Conservation (phyloP, 1,140 invertebrate species). For the Rhagoletis zephyria region DNA sequence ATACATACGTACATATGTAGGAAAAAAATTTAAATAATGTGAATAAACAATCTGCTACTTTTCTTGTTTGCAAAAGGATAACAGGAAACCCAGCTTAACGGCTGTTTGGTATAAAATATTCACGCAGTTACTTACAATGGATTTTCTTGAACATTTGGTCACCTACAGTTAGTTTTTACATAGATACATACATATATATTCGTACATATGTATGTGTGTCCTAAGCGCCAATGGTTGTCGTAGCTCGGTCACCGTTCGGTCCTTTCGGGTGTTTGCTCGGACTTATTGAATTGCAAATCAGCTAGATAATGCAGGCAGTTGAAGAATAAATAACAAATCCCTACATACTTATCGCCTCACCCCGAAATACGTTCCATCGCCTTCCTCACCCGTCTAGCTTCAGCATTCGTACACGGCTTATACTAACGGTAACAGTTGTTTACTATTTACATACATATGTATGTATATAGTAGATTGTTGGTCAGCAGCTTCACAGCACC, state of each 20-base stretch:
- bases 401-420: background rate
- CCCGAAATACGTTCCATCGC: background rate
- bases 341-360: slow-evolving; percentile 2
- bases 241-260: background rate
- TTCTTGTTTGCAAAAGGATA: background rate
- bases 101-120: slow-evolving; percentile 12
- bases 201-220: background rate
- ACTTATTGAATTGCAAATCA: slow-evolving; percentile 60
- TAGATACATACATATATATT: background rate
- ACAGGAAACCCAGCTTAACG: slow-evolving; percentile 19
- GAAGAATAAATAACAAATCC: slow-evolving; percentile 40
- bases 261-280: background rate
- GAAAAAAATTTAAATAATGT: background rate
- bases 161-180: background rate
- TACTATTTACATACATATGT: background rate
- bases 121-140: background rate
- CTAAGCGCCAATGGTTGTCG: background rate
- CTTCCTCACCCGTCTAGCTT: background rate
- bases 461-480: background rate
- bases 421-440: slow-evolving; percentile 14
- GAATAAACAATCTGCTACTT: background rate
- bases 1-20: background rate
- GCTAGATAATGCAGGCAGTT: slow-evolving; percentile 14
- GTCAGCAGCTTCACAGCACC: slow-evolving; percentile 4
- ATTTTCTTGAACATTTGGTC: background rate